Conservation (phyloP, 2,797 vertebrate genomes). For the Anabacerthia variegaticeps region DNA sequence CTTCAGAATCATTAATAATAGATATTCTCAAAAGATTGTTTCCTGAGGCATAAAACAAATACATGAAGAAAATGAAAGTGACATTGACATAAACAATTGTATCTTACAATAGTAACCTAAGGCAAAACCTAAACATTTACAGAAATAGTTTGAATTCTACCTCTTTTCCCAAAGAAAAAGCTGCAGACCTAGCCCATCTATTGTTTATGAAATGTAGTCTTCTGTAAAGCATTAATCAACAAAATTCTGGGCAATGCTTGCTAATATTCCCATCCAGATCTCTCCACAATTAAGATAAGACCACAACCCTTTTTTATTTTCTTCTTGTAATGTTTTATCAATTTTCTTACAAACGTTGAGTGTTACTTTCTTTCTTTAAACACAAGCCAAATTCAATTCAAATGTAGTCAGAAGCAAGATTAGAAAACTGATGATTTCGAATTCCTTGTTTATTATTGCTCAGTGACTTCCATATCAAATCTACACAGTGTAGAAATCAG, state of each 20-base stretch:
- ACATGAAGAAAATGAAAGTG: slow-evolving; percentile 8
- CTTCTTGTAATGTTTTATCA: background rate
- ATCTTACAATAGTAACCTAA: slow-evolving; percentile 21
- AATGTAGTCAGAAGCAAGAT: background rate
- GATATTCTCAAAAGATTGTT: background rate
- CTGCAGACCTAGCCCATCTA: background rate
- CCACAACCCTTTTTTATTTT: background rate
- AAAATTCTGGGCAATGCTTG: background rate
- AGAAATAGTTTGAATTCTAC: background rate
- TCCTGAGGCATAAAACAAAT: background rate
- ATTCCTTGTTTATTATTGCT: background rate
- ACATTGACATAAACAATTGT: slow-evolving; percentile 41
- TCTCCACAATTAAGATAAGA: background rate
- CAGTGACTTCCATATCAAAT: background rate
- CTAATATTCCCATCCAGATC: background rate
- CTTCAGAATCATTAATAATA: slow-evolving; percentile 31
- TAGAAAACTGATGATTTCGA: background rate
- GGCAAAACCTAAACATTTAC: slow-evolving; percentile 1
- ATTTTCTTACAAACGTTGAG: background rate
- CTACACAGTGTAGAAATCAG: background rate
- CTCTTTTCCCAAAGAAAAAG: background rate
- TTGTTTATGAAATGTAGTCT: background rate
- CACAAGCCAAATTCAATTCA: background rate
- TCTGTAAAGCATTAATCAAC: background rate
- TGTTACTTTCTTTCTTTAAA: background rate